These are phyloP conservation scores for Bombus difficillimus DNA, from an alignment of 1,140 invertebrate genomes.

Conservation along the genomic window DNA sequence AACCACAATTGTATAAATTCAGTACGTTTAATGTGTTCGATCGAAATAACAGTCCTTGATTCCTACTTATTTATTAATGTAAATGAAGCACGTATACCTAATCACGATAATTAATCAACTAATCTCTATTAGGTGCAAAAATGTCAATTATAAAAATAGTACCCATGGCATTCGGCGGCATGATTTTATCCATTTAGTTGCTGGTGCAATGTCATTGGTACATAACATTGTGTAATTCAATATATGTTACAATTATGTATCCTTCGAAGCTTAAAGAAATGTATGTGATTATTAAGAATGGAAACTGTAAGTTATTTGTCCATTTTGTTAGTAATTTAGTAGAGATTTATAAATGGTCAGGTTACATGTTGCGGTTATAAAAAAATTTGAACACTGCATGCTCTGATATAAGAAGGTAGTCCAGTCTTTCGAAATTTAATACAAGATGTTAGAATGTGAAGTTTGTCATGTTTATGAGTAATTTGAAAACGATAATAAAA, in stretches of 20 bases:
- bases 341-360: not conserved
- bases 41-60: no score
- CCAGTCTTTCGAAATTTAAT: not conserved
- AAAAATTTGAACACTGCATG: conserved; percentile 33
- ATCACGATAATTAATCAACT: not conserved
- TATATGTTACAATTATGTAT: not conserved
- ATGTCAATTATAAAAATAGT: not conserved
- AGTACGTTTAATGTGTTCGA: no score
- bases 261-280: not conserved
- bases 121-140: not conserved
- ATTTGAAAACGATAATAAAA: not conserved
- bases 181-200: conserved; percentile 26
- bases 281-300: not conserved
- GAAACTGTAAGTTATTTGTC: not conserved
- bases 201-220: not conserved
- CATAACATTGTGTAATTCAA: conserved; percentile 8
- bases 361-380: conserved; percentile 6
- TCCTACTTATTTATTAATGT: no score
- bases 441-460: not conserved
- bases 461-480: no score
- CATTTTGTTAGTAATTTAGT: conserved; percentile 3
- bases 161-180: conserved; percentile 49
- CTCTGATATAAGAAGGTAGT: not conserved
- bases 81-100: no score
- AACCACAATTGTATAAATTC: no score